Conservation (phyloP, 2,113 vertebrate species). For the Anhinga anhinga region DNA sequence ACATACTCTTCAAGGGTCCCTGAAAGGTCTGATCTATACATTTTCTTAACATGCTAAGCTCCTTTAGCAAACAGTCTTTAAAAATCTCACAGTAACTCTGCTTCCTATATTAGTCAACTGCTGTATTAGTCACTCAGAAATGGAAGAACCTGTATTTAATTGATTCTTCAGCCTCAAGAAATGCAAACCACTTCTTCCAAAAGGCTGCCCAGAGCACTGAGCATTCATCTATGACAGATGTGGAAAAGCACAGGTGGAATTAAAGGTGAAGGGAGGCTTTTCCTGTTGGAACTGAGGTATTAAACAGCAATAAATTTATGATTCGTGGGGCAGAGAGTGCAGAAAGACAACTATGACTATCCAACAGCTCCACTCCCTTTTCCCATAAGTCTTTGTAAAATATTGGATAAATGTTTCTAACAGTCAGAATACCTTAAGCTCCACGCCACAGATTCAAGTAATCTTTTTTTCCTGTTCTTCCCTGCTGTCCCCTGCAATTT, state of each 20-base stretch:
- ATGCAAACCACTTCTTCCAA: neutral
- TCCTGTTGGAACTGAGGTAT: neutral
- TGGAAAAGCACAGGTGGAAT: neutral
- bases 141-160: neutral
- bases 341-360: neutral
- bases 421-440: neutral
- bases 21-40: neutral
- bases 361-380: neutral
- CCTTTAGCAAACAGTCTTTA: neutral
- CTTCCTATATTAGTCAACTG: neutral
- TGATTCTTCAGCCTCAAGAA: conserved; percentile 11
- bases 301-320: neutral
- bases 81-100: neutral
- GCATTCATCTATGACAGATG: neutral
- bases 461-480: neutral
- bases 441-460: neutral
- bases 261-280: neutral
- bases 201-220: neutral
- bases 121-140: neutral
- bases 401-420: neutral
- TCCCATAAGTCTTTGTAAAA: neutral
- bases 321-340: neutral
- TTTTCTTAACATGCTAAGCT: neutral
- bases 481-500: neutral
- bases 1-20: neutral